A percentile compares a stretch with the other conserved stretches of the same genome.
These are phyloP conservation scores for Enteromius trimaculatus DNA, from an alignment of 2,797 vertebrate species.

Conservation along the genomic window DNA sequence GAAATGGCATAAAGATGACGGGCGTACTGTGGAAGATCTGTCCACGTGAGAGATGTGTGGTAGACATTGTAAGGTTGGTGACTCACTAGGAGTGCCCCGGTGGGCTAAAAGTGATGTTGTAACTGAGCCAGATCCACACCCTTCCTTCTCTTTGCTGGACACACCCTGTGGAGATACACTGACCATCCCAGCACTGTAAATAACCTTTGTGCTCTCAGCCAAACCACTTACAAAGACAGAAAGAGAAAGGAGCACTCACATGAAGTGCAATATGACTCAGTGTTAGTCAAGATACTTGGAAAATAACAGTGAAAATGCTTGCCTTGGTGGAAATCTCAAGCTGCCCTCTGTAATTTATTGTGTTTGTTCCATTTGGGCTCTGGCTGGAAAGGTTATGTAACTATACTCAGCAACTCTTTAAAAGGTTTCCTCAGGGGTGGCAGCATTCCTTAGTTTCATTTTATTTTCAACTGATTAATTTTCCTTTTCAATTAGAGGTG, in stretches of 20 bases:
- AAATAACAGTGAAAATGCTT: slow-evolving; percentile 59
- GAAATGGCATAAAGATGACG: slow-evolving; percentile 35
- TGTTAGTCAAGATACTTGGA: slow-evolving; percentile 69
- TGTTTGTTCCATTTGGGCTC: slow-evolving; percentile 53
- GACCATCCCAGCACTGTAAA: slow-evolving; percentile 59
- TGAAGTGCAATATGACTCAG: slow-evolving; percentile 59
- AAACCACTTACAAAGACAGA: slow-evolving; percentile 56
- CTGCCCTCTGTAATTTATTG: slow-evolving; percentile 68
- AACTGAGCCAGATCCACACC: slow-evolving; percentile 43
- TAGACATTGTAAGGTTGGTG: slow-evolving; percentile 60
- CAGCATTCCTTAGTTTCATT: slow-evolving; percentile 59
- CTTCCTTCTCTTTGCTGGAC: slow-evolving; percentile 16
- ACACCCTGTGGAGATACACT: slow-evolving; percentile 48
- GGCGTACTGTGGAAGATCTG: slow-evolving; percentile 46
- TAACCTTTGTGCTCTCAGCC: slow-evolving; percentile 60
- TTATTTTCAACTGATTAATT: slow-evolving; percentile 66
- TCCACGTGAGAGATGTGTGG: slow-evolving; percentile 3
- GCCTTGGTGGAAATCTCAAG: slow-evolving; percentile 66
- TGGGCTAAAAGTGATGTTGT: slow-evolving; percentile 48
- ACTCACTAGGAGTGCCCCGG: slow-evolving; percentile 70
- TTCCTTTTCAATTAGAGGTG: slow-evolving; percentile 65
- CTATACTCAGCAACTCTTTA: slow-evolving; percentile 49
- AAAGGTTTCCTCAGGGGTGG: slow-evolving; percentile 61
- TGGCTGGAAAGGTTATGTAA: slow-evolving; percentile 74
- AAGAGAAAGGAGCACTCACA: slow-evolving; percentile 58